phyloP scores from a whole-genome alignment of 2,113 vertebrate species.

The Desmodus rotundus region DNA sequence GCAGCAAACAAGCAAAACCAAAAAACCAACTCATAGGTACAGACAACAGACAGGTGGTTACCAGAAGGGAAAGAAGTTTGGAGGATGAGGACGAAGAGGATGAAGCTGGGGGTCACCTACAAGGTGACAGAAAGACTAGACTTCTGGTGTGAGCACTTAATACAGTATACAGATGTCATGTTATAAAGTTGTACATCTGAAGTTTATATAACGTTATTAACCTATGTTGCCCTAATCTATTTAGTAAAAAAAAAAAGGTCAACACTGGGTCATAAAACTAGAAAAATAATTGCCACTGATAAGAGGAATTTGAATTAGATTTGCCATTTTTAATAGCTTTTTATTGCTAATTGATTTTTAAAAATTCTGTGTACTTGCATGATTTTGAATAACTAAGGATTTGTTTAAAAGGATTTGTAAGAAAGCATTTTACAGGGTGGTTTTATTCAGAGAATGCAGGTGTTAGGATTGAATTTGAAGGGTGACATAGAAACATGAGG shows the following conservation, averaged over 20 bases:
- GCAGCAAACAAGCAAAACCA: background rate
- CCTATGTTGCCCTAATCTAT: background rate
- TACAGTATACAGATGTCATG: background rate
- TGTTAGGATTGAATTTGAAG: background rate
- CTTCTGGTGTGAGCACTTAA: background rate
- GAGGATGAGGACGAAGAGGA: background rate
- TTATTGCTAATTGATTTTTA: background rate
- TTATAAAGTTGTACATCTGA: background rate
- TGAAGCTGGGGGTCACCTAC: background rate
- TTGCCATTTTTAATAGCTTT: background rate
- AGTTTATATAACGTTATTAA: background rate
- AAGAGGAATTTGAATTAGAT: background rate
- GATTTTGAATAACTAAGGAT: background rate
- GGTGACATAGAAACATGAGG: background rate
- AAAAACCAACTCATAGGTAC: background rate
- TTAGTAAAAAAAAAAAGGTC: background rate
- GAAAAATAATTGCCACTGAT: background rate
- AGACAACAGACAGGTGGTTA: background rate
- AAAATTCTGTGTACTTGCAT: background rate
- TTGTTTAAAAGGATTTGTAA: background rate
- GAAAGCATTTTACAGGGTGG: background rate
- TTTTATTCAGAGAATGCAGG: background rate
- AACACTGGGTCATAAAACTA: background rate
- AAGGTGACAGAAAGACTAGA: background rate
- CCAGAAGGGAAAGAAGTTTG: background rate